Evolutionary conservation across 2,797 vertebrate species (phyloP).

Genomic region (Iguana delicatissima): DNA sequence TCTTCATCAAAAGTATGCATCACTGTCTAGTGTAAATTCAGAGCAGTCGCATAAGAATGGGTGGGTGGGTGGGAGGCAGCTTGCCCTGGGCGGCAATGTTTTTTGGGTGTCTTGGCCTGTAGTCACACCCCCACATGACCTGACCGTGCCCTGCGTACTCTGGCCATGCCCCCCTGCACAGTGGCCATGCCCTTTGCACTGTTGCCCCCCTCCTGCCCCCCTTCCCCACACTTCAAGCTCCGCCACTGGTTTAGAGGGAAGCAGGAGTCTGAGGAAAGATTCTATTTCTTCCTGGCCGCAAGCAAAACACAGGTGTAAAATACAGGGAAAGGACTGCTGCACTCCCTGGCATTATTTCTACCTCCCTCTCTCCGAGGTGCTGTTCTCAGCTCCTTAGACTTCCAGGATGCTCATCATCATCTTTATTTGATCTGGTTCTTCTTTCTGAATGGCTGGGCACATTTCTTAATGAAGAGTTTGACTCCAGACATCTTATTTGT

Average conservation of each 20-base stretch:
- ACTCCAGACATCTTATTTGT: not conserved
- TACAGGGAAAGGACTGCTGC: not conserved
- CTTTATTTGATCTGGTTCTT: not conserved
- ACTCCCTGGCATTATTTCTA: not conserved
- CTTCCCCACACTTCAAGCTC: too few relatives aligned
- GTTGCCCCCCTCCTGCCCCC: too few relatives aligned
- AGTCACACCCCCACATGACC: too few relatives aligned
- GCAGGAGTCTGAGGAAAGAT: not conserved
- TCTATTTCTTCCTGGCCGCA: not conserved
- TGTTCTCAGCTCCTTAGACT: not conserved
- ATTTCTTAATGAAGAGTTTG: not conserved
- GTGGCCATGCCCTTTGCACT: too few relatives aligned
- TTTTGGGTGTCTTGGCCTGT: too few relatives aligned
- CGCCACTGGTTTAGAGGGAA: not conserved
- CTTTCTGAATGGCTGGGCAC: not conserved
- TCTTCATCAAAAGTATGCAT: not conserved
- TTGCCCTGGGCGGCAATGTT: too few relatives aligned
- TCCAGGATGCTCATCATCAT: not conserved
- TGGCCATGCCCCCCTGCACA: too few relatives aligned
- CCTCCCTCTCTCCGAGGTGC: too few relatives aligned
- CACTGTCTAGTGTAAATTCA: not conserved
- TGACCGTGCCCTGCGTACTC: too few relatives aligned
- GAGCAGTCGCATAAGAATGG: too few relatives aligned
- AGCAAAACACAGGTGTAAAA: not conserved
- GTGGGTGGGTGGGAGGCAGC: too few relatives aligned